These are phyloP conservation scores for Magallana gigas DNA, from an alignment of 1,140 invertebrate species.

Conservation along the genomic window DNA sequence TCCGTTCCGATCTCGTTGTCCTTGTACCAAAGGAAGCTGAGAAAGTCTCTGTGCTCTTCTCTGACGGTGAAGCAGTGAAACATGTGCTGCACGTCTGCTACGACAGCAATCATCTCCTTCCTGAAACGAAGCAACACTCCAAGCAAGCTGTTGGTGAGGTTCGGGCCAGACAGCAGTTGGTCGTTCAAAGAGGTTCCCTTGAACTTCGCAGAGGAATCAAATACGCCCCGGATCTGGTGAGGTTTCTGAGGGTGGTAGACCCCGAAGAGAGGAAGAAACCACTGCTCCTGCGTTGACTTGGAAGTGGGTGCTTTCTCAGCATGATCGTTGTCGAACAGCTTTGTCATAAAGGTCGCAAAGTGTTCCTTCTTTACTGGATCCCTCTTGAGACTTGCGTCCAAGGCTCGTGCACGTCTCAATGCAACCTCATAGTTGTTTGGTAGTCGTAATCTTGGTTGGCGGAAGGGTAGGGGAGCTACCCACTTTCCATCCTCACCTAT, in stretches of 20 bases:
- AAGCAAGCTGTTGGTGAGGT: too few relatives aligned
- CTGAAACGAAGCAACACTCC: too few relatives aligned
- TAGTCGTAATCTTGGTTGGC: neutral
- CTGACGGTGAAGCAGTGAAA: too few relatives aligned
- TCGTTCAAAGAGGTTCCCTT: slow-evolving; percentile 1
- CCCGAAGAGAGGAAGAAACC: slow-evolving; percentile 50
- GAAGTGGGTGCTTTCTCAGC: slow-evolving; percentile 41
- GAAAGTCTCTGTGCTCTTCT: too few relatives aligned
- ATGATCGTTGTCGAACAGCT: slow-evolving; percentile 47
- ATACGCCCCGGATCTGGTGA: slow-evolving; percentile 42
- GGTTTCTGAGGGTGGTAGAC: slow-evolving; percentile 42
- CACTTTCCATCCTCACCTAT: slow-evolving; percentile 46
- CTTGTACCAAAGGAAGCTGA: too few relatives aligned
- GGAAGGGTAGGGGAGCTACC: slow-evolving; percentile 49
- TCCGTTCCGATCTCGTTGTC: too few relatives aligned
- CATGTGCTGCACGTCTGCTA: too few relatives aligned
- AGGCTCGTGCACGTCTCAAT: too few relatives aligned
- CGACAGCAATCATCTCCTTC: too few relatives aligned
- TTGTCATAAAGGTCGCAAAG: slow-evolving; percentile 42
- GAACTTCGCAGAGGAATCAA: neutral
- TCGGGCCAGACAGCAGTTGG: slow-evolving; percentile 43
- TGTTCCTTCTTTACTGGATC: too few relatives aligned
- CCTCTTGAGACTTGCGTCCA: too few relatives aligned
- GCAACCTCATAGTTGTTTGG: too few relatives aligned
- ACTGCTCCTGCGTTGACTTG: slow-evolving; percentile 18